phyloP scores from a whole-genome alignment of 2,113 vertebrate genomes.

The Amazona guildingii region DNA sequence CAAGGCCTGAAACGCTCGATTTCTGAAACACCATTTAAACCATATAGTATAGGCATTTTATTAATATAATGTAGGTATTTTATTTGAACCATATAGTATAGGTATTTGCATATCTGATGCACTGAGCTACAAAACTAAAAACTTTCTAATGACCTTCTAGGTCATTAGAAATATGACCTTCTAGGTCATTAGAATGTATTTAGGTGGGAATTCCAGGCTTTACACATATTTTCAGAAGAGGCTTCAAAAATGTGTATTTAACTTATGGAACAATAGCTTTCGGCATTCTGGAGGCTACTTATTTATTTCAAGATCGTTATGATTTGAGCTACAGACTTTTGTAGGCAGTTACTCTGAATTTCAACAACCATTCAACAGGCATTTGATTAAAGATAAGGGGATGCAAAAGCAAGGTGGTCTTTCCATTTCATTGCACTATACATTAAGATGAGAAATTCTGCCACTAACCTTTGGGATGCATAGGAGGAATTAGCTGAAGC shows the following conservation, averaged over 20 bases:
- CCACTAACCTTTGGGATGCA: background rate
- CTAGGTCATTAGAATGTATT: background rate
- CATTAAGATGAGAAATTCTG: background rate
- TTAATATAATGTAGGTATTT: too few relatives aligned
- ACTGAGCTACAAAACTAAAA: background rate
- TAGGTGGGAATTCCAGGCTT: background rate
- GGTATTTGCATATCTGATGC: background rate
- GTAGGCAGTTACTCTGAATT: background rate
- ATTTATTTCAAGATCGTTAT: background rate
- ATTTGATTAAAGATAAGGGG: background rate
- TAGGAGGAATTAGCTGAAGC: background rate
- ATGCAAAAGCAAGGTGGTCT: background rate
- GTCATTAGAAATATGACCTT: background rate
- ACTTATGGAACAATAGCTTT: background rate
- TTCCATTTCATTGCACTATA: background rate
- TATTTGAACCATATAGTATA: background rate
- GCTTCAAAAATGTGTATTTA: background rate
- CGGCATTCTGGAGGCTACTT: background rate
- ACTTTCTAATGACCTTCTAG: background rate
- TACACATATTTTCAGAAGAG: background rate
- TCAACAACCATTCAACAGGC: background rate
- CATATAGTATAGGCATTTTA: background rate
- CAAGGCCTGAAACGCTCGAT: background rate
- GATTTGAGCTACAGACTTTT: background rate
- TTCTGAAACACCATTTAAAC: background rate